These are phyloP conservation scores for Cygnus buccinator DNA, from an alignment of 2,113 vertebrate genomes.

Conservation along the genomic window DNA sequence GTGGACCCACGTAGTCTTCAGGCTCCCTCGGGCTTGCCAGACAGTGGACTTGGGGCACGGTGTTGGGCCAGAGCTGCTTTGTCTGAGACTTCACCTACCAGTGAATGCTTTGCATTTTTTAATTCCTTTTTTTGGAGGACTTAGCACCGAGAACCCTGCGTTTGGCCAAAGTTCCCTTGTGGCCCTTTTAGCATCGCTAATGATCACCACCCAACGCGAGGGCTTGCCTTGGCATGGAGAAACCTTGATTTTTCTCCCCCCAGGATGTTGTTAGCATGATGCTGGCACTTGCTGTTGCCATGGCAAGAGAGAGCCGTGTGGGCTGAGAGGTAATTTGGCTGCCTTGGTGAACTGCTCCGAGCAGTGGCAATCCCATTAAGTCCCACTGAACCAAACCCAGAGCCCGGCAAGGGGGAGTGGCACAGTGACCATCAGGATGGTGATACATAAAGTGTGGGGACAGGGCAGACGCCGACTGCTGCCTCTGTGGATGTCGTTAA, in stretches of 20 bases:
- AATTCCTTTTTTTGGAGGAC: background rate
- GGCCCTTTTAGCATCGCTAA: background rate
- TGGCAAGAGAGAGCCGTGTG: conserved; percentile 16
- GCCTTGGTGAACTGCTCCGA: conserved; percentile 58
- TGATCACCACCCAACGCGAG: background rate
- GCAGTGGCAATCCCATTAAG: conserved; percentile 56
- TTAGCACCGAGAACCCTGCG: background rate
- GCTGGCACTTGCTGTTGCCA: conserved; percentile 24
- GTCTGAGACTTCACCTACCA: background rate
- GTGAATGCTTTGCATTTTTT: background rate
- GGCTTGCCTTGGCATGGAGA: background rate
- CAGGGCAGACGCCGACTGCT: background rate
- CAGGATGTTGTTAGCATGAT: background rate
- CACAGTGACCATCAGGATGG: background rate
- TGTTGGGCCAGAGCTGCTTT: background rate
- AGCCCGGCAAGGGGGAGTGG: background rate
- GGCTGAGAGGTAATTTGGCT: conserved; percentile 57
- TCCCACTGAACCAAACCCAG: conserved; percentile 3
- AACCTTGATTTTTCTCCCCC: background rate
- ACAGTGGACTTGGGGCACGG: background rate
- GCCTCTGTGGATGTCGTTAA: background rate
- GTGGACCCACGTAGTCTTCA: background rate
- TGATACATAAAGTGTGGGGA: background rate
- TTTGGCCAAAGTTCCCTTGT: background rate
- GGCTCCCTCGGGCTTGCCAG: background rate